Evolutionary conservation across 2,113 vertebrate species (phyloP), one percentile per base, ranked within the genome.

Genomic region (Scalopus aquaticus): DNA sequence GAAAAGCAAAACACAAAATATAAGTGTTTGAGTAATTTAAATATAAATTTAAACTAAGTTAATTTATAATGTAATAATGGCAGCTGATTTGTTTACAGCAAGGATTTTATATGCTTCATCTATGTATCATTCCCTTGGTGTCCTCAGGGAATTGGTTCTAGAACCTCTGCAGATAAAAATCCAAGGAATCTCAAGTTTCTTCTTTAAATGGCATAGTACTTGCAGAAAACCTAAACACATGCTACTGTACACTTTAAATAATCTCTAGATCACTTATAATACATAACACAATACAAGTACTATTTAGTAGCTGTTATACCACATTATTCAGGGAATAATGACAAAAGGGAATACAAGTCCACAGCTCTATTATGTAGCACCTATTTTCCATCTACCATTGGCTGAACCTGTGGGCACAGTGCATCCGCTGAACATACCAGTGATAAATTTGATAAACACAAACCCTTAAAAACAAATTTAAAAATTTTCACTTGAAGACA

Each of bases 1-100:
- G 96, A 98, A 98, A 92, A 94, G 90, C 80, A 97, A 97, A 97
- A 98, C 51, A 51, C 51, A 91, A 93, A 83, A 65, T 88, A 44
- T 97, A 96, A 93, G 84, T 96, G 37, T 96, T 84, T 80, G 37
- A 90, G n/a, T n/a, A n/a, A 90, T 58, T 54, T 62, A 87, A 85
- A 65, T 79, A 92, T 84, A 93, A 92, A 35, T 76, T 74, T 65
- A 37, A 90, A 91, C 30, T 79, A 85, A 85, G 11, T 84, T 88
- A 92, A 93, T 37, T 62, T 95, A 49, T 22, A 79, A 30, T 39
- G 11, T 70, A 84, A 67, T 74, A 56, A 80, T 9, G 4, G 74
- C 46, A 93, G 28, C 3, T 85, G 49, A 78, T 87, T 44, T 88
- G 9, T 93, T 91, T 78, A 81, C 82, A 90, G 49, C 30, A 51